Conservation (phyloP, 2,888 invertebrate genomes). For the Falcaria lacertinaria region DNA sequence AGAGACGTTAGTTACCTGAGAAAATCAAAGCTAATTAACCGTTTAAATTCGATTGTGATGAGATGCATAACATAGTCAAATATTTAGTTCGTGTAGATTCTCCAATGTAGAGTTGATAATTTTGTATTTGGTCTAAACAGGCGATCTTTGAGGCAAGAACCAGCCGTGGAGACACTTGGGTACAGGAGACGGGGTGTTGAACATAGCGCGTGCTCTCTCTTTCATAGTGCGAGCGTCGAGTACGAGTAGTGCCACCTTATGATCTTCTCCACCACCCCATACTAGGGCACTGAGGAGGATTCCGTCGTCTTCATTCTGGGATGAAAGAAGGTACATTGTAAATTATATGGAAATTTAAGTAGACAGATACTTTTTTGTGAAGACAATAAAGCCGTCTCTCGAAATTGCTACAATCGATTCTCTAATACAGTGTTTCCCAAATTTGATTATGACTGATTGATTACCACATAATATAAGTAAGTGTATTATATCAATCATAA, state of each 20-base stretch:
- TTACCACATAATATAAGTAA: no score
- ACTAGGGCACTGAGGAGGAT: conserved; percentile 53
- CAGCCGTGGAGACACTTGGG: conserved; percentile 92
- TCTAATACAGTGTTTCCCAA: no score
- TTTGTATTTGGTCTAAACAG: neutral
- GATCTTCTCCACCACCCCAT: conserved; percentile 14
- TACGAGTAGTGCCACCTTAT: neutral
- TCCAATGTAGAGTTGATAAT: neutral
- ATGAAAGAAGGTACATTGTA: neutral
- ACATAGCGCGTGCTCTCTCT: neutral
- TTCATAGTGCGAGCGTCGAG: neutral
- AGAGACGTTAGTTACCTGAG: no score
- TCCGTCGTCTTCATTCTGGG: neutral
- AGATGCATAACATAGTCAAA: no score
- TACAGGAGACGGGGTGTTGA: conserved; percentile 80
- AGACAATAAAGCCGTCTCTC: no score
- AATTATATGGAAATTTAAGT: neutral
- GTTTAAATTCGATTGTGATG: no score
- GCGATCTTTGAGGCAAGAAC: conserved; percentile 69
- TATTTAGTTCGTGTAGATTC: no score
- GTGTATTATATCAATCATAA: no score
- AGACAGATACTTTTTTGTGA: no score
- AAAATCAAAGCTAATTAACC: no score
- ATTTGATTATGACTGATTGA: no score
- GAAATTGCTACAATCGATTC: no score